Conservation (phyloP, 1,140 invertebrate species). For the Apis cerana region DNA sequence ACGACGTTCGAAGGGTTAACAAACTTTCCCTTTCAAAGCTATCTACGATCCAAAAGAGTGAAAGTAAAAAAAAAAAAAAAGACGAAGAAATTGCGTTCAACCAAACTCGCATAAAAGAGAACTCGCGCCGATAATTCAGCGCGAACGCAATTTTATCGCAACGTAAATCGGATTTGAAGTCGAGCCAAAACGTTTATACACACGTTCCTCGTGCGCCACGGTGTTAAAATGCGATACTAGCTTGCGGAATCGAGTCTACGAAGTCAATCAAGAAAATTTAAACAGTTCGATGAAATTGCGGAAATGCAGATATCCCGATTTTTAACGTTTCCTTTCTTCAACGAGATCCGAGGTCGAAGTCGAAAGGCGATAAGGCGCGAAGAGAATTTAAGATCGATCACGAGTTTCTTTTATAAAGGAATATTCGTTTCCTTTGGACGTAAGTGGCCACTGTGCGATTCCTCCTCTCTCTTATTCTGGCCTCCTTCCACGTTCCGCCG, state of each 20-base stretch:
- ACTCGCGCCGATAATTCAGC: no score
- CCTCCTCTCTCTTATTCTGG: background rate
- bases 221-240: background rate
- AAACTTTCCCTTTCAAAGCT: no score
- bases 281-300: no score
- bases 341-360: slow-evolving; percentile 21
- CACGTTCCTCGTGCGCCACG: no score
- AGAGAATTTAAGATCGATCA: slow-evolving; percentile 40
- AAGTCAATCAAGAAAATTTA: background rate
- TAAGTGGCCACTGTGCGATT: slow-evolving; percentile 22
- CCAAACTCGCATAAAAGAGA: no score
- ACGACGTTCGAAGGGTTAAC: no score
- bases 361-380: slow-evolving; percentile 18
- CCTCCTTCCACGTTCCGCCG: slow-evolving; percentile 24
- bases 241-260: background rate
- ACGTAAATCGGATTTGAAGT: background rate
- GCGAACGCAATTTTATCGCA: background rate
- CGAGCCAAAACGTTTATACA: no score
- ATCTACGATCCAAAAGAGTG: no score
- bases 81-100: no score
- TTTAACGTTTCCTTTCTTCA: slow-evolving; percentile 31
- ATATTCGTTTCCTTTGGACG: slow-evolving; percentile 49
- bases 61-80: no score
- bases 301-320: background rate
- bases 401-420: slow-evolving; percentile 57